A percentile compares a stretch with the other conserved stretches of the same genome.
Conservation (phyloP, 2,113 vertebrate species). For the Onychorhynchus coronatus region DNA sequence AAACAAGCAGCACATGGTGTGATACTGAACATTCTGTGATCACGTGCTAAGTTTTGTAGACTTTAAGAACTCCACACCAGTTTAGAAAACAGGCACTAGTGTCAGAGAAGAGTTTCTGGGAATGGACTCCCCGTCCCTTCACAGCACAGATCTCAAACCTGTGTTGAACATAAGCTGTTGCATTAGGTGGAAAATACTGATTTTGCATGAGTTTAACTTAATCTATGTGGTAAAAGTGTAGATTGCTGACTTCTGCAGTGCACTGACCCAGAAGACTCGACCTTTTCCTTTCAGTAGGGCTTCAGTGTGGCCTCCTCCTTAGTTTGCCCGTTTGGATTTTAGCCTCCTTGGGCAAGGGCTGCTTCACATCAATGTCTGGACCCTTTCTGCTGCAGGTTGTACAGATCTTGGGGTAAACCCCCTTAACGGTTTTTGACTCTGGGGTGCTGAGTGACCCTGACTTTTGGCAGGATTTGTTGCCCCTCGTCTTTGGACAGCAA, state of each 20-base stretch:
- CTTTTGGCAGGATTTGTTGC: not conserved
- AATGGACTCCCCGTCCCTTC: not conserved
- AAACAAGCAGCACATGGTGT: not conserved
- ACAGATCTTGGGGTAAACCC: not conserved
- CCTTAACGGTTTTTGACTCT: not conserved
- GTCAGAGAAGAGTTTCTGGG: not conserved
- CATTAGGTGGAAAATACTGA: not conserved
- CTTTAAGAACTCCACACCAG: not conserved
- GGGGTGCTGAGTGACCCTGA: not conserved
- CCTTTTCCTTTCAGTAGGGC: not conserved
- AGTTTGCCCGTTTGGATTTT: not conserved
- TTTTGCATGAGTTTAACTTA: not conserved
- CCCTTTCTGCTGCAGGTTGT: not conserved
- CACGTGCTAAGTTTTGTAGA: not conserved
- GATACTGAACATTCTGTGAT: not conserved
- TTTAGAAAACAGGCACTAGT: not conserved
- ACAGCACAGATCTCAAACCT: not conserved
- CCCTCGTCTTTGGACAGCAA: not conserved
- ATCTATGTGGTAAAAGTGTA: not conserved
- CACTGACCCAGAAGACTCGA: not conserved
- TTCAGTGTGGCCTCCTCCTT: accelerated
- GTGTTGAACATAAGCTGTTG: not conserved
- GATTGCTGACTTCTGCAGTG: not conserved
- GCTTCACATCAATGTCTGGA: not conserved
- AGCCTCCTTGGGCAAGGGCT: not conserved